phyloP scores from a whole-genome alignment of 2,797 vertebrate genomes.

The Mus minutoides region DNA sequence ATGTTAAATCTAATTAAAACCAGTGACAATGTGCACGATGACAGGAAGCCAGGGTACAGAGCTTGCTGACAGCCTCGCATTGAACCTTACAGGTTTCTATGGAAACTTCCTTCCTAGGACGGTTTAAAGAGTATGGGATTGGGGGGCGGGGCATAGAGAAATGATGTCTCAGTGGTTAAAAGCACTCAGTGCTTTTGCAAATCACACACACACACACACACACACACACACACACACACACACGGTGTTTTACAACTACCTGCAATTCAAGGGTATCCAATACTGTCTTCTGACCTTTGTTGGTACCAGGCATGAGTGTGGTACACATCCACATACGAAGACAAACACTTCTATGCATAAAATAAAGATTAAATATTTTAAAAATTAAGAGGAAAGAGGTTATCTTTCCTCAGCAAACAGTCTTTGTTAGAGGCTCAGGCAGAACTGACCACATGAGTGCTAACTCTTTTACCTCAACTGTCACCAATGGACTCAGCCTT shows the following conservation, averaged over 20 bases:
- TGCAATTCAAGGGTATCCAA: not conserved
- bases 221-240: not conserved
- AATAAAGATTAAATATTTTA: not conserved
- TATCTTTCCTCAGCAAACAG: constrained; percentile 15
- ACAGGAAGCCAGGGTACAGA: constrained; percentile 7
- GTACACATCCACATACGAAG: not conserved
- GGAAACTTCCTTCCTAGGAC: not conserved
- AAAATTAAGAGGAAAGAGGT: not conserved
- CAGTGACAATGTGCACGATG: constrained; percentile 31
- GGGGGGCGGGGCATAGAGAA: not conserved
- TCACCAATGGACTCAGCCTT: not conserved
- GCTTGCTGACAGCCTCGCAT: not conserved
- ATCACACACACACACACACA: not conserved
- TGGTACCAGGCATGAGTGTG: not conserved
- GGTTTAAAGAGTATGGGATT: not conserved
- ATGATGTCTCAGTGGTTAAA: not conserved
- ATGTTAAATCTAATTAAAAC: constrained; percentile 66
- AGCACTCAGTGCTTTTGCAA: not conserved
- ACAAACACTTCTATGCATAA: not conserved
- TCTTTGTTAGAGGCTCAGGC: constrained; percentile 10
- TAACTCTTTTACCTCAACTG: not conserved
- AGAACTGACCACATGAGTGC: not conserved
- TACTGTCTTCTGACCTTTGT: not conserved
- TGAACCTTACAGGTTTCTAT: not conserved
- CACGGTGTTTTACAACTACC: not conserved